Percentiles rank a stretch among this genome's conserved stretches.
Conservation (phyloP, 2,113 vertebrate genomes). For the Bujurquina vittata region DNA sequence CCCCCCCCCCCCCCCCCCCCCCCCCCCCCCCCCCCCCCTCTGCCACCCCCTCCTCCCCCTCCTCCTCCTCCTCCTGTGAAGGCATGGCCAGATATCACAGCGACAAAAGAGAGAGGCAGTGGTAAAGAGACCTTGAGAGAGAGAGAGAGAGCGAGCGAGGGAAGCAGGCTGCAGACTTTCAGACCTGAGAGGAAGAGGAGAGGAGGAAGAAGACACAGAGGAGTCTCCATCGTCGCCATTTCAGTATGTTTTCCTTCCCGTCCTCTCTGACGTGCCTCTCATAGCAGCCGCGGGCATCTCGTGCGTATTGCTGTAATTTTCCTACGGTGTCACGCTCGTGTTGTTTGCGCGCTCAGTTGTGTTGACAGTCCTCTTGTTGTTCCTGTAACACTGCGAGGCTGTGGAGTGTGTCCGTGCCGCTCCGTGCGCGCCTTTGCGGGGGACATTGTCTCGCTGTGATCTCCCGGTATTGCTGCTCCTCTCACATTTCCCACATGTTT, state of each 20-base stretch:
- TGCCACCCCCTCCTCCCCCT: too few species aligned
- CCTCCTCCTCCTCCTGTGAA: slow-evolving; percentile 42
- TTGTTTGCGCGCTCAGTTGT: neutral
- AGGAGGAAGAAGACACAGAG: slow-evolving; percentile 46
- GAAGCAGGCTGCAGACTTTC: slow-evolving; percentile 66
- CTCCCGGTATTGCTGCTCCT: neutral
- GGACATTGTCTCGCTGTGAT: neutral
- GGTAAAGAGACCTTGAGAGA: slow-evolving; percentile 34
- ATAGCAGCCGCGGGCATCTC: neutral
- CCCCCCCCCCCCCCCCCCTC: too few species aligned
- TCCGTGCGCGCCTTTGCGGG: neutral
- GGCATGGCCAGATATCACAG: slow-evolving; percentile 65
- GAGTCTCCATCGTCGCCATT: slow-evolving; percentile 64
- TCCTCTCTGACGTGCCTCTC: neutral
- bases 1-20: neutral
- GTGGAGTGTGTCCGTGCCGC: neutral
- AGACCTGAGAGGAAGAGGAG: slow-evolving; percentile 57
- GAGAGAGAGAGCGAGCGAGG: slow-evolving; percentile 21
- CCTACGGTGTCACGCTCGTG: neutral
- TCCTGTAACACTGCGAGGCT: neutral
- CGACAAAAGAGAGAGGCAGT: slow-evolving; percentile 65
- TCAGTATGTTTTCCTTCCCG: slow-evolving; percentile 52
- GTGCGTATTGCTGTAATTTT: neutral
- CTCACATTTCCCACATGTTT: neutral
- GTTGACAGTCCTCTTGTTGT: slow-evolving; percentile 17